A percentile compares a stretch with the other conserved stretches of the same genome.
These are phyloP conservation scores for Urechis unicinctus DNA, from an alignment of 2,888 invertebrate species.

Conservation along the genomic window DNA sequence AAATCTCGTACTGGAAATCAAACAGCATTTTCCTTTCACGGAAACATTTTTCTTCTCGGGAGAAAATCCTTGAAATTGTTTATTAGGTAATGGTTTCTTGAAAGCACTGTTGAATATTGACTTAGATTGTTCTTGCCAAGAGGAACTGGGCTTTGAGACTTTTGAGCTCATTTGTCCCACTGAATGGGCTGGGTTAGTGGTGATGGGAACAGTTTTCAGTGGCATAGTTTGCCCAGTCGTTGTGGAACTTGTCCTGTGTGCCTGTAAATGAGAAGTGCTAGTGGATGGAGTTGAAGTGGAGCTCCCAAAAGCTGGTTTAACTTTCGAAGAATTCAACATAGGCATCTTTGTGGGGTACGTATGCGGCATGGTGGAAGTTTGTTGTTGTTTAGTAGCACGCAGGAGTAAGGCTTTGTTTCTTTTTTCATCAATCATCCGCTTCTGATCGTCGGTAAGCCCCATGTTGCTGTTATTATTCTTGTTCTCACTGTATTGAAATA, in stretches of 20 bases:
- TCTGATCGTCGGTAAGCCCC: constrained; percentile 50
- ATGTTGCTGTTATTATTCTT: too few species aligned
- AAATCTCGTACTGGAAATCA: constrained; percentile 67
- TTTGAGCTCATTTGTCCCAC: not conserved
- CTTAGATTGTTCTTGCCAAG: too few species aligned
- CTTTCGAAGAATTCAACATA: not conserved
- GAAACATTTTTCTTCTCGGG: not conserved
- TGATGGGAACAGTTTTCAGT: not conserved
- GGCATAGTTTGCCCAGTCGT: not conserved
- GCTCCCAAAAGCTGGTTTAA: too few species aligned
- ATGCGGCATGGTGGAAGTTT: constrained; percentile 1
- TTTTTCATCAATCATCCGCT: constrained; percentile 51
- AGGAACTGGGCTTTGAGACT: not conserved
- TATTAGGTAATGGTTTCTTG: not conserved
- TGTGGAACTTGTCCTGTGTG: too few species aligned
- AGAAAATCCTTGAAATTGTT: not conserved
- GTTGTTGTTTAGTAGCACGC: constrained; percentile 26
- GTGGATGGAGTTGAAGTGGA: too few species aligned
- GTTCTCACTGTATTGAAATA: too few species aligned
- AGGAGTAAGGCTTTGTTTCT: constrained; percentile 48
- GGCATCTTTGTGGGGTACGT: not conserved
- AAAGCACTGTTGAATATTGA: too few species aligned
- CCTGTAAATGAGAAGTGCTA: too few species aligned
- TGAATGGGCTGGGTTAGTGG: not conserved
- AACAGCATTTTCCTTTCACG: constrained; percentile 50